Evolutionary conservation across 2,113 vertebrate species (phyloP), one percentile per base, ranked within the genome.

Genomic region (Chaetura pelagica): DNA sequence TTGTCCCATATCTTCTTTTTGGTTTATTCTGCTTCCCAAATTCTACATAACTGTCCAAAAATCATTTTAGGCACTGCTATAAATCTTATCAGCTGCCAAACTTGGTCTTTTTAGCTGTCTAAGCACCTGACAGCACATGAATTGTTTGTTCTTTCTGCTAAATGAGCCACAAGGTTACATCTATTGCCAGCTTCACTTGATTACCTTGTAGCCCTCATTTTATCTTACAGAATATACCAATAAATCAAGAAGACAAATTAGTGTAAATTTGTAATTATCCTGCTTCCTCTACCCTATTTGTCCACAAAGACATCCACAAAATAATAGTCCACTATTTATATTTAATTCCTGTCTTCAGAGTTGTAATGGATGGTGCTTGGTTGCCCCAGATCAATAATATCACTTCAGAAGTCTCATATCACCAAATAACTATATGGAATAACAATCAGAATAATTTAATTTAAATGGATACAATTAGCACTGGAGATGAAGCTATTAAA

Each of bases 401-500:
- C 94, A 92, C 61, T 94, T 94, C 80, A 54, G 73, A 95, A 79
- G 58, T 61, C 78, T 94, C 89, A 78, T 95, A 96, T 94, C 84
- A 78, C 64, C 68, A 76, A 92, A 94, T 94, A 76, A 89, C 74
- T 94, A 69, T n/a, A 68, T 77, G 59, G 88, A 96, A 96, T 92
- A 96, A 88, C 71, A 93, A 93, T 95, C 77, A 94, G 89, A 92
- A 94, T 95, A 92, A 93, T 96, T 96, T 94, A 55, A 95, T 96
- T 96, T 92, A 94, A 94, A 87, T 57, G 48, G 62, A 78, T 94
- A 87, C 75, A 96, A 94, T 97, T 96, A 97, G 76, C 49, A 77
- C 42, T 29, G 68, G 55, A 79, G 66, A 94, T 79, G 42, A 94
- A 96, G 59, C 67, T 71, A 84, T 93, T 94, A 84, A 94, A 87